Evolutionary conservation across 2,113 vertebrate species (phyloP), one percentile per base, ranked within the genome.

Genomic region (Cololabis saira): DNA sequence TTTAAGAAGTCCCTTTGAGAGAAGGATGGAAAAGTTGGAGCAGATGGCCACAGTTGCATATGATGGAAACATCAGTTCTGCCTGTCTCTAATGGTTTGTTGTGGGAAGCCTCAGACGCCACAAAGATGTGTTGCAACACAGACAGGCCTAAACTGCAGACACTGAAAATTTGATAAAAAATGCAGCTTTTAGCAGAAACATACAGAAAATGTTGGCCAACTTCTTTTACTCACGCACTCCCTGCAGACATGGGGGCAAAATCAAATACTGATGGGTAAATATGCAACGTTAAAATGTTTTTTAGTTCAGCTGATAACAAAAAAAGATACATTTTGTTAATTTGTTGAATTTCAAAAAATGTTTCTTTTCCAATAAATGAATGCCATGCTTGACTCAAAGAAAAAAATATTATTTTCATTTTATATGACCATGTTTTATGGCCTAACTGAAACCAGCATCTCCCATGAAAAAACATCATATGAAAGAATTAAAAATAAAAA

Each of bases 51-150:
- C 58, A 24, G 53, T 61, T 76, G 49, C 22, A 17, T 43, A 53
- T 65, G 74, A 50, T 79, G 61, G 67, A 60, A 84, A 66, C 81
- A 82, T 80, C 44, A 67, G 53, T 63, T 73, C 56, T 81, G 75
- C 83, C 80, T 72, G 76, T 82, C 75, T 79, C 62, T 73, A 56
- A 84, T 84, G 69, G 67, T 74, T 82, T 87, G 63, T 82, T 89
- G 72, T 84, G 84, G 87, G 82, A 84, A 83, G 78, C 78, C 82
- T 82, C 85, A 87, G 72, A 88, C 61, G 66, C 88, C 89, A 73
- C 88, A 88, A 63, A 82, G 49, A 83, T 43, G 66, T 92, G 88
- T 93, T 72, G 89, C 90, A 88, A 92, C 71, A 61, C 13, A 40
- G 61, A 73, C 65, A 78, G 41, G 74, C 81, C 70, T 79, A 81